Percentiles rank a stretch among this genome's conserved stretches.
These are phyloP conservation scores for Helicoverpa armigera DNA, from an alignment of 1,140 invertebrate species.

Conservation along the genomic window DNA sequence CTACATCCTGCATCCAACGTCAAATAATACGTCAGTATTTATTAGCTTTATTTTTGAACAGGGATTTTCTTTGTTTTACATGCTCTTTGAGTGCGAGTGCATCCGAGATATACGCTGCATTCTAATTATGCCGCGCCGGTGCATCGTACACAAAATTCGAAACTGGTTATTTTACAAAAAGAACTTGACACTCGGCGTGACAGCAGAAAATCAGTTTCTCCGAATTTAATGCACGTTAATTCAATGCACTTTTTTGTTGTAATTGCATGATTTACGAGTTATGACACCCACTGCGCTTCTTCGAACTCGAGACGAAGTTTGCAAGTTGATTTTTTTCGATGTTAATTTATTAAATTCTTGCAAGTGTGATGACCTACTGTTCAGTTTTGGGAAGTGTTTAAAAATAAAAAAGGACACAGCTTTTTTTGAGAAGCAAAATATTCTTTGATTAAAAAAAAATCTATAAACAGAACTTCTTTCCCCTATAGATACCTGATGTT, in stretches of 20 bases:
- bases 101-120: neutral
- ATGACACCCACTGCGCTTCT: constrained; percentile 28
- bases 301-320: constrained; percentile 24
- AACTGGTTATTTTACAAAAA: constrained; percentile 15
- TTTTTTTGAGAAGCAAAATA: too few species aligned
- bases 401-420: neutral
- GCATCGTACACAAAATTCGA: constrained; percentile 25
- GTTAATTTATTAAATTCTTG: constrained; percentile 2
- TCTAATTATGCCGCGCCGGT: neutral
- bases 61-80: constrained; percentile 32
- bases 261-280: constrained; percentile 33
- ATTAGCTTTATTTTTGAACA: constrained; percentile 19
- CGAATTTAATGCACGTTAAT: constrained; percentile 32
- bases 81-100: constrained; percentile 2
- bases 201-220: constrained; percentile 19
- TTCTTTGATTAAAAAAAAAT: too few species aligned
- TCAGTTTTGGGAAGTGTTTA: constrained; percentile 5
- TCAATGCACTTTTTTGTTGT: constrained; percentile 26
- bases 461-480: too few species aligned
- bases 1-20: constrained; percentile 15
- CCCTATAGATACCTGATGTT: neutral
- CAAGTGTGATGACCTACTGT: constrained; percentile 18
- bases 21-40: constrained; percentile 30
- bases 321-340: constrained; percentile 20
- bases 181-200: constrained; percentile 6